Evolutionary conservation across 2,113 vertebrate species (phyloP).

Genomic region (Puntigrus tetrazona): DNA sequence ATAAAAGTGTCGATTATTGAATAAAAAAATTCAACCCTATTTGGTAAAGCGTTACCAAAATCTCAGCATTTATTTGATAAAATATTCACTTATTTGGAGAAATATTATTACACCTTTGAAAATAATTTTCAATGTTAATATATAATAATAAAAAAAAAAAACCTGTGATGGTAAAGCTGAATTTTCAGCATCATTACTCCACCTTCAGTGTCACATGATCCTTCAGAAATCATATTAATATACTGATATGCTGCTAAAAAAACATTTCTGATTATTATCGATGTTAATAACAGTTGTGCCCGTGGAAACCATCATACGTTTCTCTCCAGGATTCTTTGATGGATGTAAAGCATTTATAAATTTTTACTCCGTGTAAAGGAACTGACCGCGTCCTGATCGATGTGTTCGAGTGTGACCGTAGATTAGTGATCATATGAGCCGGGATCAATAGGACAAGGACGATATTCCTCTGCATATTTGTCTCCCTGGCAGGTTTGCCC

Average conservation of each 20-base stretch:
- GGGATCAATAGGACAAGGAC: constrained; percentile 31
- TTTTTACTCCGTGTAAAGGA: too few species aligned
- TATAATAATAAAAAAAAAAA: too few species aligned
- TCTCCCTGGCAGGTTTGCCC: constrained; percentile 36
- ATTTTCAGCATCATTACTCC: too few species aligned
- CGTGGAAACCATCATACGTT: background rate
- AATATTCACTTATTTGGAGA: too few species aligned
- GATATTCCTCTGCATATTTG: constrained; percentile 36
- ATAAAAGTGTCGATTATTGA: too few species aligned
- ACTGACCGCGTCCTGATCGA: too few species aligned
- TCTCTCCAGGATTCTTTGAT: background rate
- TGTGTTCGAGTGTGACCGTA: constrained; percentile 24
- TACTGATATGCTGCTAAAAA: background rate
- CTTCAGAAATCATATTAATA: background rate
- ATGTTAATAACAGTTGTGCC: background rate
- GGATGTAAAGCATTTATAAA: background rate
- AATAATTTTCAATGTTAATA: too few species aligned
- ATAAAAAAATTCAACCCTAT: too few species aligned
- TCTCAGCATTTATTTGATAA: too few species aligned
- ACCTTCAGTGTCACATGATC: background rate
- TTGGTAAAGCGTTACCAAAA: too few species aligned
- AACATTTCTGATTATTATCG: background rate
- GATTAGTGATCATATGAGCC: constrained; percentile 45
- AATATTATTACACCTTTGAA: too few species aligned
- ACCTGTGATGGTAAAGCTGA: too few species aligned